phyloP scores from a whole-genome alignment of 1,140 invertebrate genomes.

The Drusus annulatus region DNA sequence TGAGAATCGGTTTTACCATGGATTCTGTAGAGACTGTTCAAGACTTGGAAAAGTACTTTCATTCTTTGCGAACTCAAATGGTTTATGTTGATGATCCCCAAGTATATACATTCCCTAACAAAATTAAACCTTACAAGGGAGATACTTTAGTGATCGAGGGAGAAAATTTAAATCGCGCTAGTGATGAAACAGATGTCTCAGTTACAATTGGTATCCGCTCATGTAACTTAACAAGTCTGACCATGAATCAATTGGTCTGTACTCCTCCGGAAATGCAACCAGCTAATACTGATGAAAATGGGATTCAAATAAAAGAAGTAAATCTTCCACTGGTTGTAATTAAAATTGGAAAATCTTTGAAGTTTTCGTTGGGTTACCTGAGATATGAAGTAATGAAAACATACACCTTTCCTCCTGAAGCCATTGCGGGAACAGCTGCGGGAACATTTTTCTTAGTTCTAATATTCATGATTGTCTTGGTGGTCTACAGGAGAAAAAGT shows the following conservation, averaged over 20 bases:
- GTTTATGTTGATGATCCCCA: conserved; percentile 94
- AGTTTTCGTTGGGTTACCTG: conserved; percentile 90
- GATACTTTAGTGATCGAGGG: conserved; percentile 97
- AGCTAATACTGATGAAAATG: conserved; percentile 88
- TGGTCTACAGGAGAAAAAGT: conserved; percentile 92
- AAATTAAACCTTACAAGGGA: conserved; percentile 92
- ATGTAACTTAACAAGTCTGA: conserved; percentile 95
- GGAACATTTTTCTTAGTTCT: conserved; percentile 88
- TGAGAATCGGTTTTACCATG: conserved; percentile 94
- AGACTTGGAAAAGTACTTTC: conserved; percentile 90
- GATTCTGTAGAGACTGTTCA: conserved; percentile 92
- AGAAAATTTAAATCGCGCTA: conserved; percentile 91
- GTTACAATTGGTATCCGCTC: conserved; percentile 91
- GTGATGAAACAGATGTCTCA: conserved; percentile 93
- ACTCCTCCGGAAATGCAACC: conserved; percentile 90
- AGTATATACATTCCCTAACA: conserved; percentile 89
- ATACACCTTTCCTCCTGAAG: conserved; percentile 89
- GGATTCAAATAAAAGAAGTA: conserved; percentile 77
- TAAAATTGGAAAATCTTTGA: conserved; percentile 87
- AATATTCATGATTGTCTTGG: conserved; percentile 87
- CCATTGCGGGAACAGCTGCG: conserved; percentile 87
- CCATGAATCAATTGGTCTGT: conserved; percentile 90
- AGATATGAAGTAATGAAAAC: conserved; percentile 90
- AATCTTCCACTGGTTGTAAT: conserved; percentile 92
- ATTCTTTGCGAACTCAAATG: conserved; percentile 83